phyloP scores from a whole-genome alignment of 2,113 vertebrate species.

The Chionis minor region DNA sequence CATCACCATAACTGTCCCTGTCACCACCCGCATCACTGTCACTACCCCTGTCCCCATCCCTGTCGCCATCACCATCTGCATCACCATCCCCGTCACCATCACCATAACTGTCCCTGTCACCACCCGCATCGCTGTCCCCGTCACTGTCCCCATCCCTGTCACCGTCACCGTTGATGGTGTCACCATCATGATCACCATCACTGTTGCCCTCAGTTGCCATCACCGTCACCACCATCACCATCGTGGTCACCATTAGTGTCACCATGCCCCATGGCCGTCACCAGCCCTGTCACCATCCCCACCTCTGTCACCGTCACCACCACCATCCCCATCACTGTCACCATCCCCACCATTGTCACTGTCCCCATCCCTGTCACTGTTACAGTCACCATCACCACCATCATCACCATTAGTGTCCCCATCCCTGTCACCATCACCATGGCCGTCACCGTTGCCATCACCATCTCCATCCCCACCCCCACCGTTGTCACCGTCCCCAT shows the following conservation, averaged over 20 bases:
- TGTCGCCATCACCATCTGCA: no score
- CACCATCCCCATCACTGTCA: background rate
- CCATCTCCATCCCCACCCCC: no score
- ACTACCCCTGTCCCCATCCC: no score
- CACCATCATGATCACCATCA: no score
- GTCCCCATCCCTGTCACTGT: background rate
- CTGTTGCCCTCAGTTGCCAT: no score
- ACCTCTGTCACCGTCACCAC: background rate
- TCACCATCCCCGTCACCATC: background rate
- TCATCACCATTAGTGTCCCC: background rate
- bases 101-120: background rate
- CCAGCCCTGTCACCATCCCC: fast-evolving
- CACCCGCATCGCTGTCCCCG: background rate
- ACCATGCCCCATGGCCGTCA: no score
- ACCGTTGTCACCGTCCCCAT: background rate
- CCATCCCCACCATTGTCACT: no score
- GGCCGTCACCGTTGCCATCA: background rate
- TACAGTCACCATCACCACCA: background rate
- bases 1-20: background rate
- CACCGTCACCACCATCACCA: fast-evolving
- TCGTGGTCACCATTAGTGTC: no score
- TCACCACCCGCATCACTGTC: background rate
- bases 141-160: no score
- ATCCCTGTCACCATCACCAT: background rate
- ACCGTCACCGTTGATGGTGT: no score